Evolutionary conservation across 1,140 invertebrate genomes (phyloP).

Genomic region (Latrodectus geometricus): DNA sequence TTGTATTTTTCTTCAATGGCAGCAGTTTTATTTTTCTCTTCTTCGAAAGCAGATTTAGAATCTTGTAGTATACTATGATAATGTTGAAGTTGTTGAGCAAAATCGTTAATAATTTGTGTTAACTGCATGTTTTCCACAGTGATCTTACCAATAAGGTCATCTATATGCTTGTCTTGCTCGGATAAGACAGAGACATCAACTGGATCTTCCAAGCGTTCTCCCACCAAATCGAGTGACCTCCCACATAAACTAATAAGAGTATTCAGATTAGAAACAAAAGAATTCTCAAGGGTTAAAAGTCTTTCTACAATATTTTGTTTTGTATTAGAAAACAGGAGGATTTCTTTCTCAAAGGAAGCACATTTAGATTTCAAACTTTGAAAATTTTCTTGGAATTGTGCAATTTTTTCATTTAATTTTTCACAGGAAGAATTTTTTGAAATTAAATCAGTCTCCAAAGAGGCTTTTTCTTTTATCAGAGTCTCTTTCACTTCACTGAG

Average conservation of each 20-base stretch:
- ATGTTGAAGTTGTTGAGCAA: neutral
- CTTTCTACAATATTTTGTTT: neutral
- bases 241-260: neutral
- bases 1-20: neutral
- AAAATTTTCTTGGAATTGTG: neutral
- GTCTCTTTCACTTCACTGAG: neutral
- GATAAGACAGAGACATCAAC: neutral
- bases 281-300: neutral
- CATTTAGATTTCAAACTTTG: constrained; percentile 5
- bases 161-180: neutral
- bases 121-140: neutral
- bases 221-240: neutral
- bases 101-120: neutral
- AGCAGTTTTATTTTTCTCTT: neutral
- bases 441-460: neutral
- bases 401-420: neutral
- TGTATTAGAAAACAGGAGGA: neutral
- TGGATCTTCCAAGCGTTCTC: neutral
- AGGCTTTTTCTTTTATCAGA: neutral
- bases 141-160: neutral
- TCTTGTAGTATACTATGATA: neutral
- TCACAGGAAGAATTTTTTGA: neutral
- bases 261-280: neutral
- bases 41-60: neutral
- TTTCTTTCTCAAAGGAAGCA: neutral